Percentiles rank a stretch among this genome's conserved stretches.
phyloP scores from a whole-genome alignment of 2,113 vertebrate species.

The Perca flavescens region DNA sequence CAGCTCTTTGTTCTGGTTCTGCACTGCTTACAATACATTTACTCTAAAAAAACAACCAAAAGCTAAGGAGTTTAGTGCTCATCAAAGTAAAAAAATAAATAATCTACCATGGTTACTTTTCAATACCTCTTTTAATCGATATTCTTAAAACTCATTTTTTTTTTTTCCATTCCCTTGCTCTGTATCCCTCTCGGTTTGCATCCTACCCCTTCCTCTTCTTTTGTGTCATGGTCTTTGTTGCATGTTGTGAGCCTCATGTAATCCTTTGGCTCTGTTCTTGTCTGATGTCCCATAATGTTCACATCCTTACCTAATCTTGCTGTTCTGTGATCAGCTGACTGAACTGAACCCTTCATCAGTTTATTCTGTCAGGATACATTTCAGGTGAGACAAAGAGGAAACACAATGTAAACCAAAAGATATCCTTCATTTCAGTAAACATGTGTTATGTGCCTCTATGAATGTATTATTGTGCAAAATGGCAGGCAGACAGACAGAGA shows the following conservation, averaged over 20 bases:
- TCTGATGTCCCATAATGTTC: constrained; percentile 54
- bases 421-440: not conserved
- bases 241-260: constrained; percentile 45
- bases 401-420: not conserved
- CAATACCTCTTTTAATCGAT: not conserved
- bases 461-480: not conserved
- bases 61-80: constrained; percentile 7
- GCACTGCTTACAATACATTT: constrained; percentile 27
- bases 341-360: constrained; percentile 56
- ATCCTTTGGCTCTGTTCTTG: constrained; percentile 65
- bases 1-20: constrained; percentile 67
- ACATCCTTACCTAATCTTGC: constrained; percentile 54
- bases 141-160: not conserved
- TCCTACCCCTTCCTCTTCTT: not conserved
- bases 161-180: not conserved
- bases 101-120: not conserved
- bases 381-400: constrained; percentile 7
- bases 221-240: constrained; percentile 37
- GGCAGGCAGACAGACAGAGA: too few relatives aligned
- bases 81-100: not conserved
- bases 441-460: not conserved
- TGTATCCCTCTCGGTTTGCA: not conserved
- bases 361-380: constrained; percentile 35
- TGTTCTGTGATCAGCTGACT: constrained; percentile 61
- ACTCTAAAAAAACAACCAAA: constrained; percentile 15